Evolutionary conservation across 2,113 vertebrate genomes (phyloP).

Genomic region (Larimichthys polyactis): DNA sequence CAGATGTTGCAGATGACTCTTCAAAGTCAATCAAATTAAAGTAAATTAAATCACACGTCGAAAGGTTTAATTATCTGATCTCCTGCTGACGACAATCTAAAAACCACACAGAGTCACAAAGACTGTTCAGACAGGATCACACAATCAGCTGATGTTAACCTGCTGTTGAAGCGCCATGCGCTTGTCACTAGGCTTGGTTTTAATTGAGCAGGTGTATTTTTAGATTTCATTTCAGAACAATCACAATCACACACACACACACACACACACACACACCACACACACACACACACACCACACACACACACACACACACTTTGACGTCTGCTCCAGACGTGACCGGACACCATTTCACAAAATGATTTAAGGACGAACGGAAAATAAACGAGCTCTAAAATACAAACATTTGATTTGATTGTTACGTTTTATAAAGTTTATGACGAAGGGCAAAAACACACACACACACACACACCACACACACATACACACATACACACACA

Average conservation of each 20-base stretch:
- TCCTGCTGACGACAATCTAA: neutral
- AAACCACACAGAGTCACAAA: neutral
- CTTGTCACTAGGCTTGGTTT: slow-evolving; percentile 39
- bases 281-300: no score
- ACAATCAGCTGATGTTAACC: neutral
- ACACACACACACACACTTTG: slow-evolving; percentile 38
- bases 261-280: slow-evolving; percentile 16
- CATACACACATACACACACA: neutral
- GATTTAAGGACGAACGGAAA: neutral
- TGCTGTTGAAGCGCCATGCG: neutral
- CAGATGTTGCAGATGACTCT: neutral
- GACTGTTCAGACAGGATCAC: neutral
- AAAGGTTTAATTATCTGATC: slow-evolving; percentile 21
- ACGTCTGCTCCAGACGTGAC: slow-evolving; percentile 13
- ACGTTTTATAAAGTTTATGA: neutral
- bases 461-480: no score
- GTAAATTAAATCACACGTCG: slow-evolving; percentile 2
- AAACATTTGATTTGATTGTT: neutral
- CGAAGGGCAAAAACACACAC: neutral
- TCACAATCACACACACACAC: neutral
- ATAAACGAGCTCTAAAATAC: neutral
- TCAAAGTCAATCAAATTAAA: slow-evolving; percentile 22
- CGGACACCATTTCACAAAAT: neutral
- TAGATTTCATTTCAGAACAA: slow-evolving; percentile 15
- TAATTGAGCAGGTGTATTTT: slow-evolving; percentile 37